Evolutionary conservation across 2,113 vertebrate genomes (phyloP).

Genomic region (Orycteropus afer): DNA sequence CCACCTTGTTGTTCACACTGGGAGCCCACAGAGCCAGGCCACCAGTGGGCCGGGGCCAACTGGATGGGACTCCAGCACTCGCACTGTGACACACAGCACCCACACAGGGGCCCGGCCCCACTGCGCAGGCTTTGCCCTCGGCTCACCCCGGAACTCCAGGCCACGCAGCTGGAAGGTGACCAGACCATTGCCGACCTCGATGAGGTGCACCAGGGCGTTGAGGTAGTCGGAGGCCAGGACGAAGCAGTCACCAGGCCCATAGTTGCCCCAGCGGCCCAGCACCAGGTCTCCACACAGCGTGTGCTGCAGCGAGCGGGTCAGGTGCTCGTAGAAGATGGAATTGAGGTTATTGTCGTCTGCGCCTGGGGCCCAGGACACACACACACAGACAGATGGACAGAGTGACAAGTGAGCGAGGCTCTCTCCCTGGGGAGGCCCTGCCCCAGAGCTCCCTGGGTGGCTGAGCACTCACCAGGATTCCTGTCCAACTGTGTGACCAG

Average conservation of each 20-base stretch:
- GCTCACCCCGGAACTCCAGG: conserved; percentile 94
- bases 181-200: conserved; percentile 94
- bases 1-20: background rate
- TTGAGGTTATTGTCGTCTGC: conserved; percentile 95
- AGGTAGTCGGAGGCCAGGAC: conserved; percentile 96
- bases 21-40: background rate
- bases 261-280: conserved; percentile 95
- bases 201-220: conserved; percentile 95
- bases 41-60: background rate
- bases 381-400: background rate
- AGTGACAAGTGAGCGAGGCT: background rate
- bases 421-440: background rate
- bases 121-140: background rate
- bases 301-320: conserved; percentile 94
- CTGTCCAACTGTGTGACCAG: conserved; percentile 94
- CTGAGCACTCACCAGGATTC: conserved; percentile 88
- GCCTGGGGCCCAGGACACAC: conserved; percentile 82
- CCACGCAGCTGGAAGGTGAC: conserved; percentile 95
- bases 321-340: conserved; percentile 95
- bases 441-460: accelerated
- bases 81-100: accelerated
- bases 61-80: background rate
- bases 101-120: accelerated
- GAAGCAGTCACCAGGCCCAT: conserved; percentile 93
- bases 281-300: conserved; percentile 93